A percentile compares a stretch with the other conserved stretches of the same genome.
phyloP scores from a whole-genome alignment of 1,140 invertebrate species.

The Neodiprion lecontei region DNA sequence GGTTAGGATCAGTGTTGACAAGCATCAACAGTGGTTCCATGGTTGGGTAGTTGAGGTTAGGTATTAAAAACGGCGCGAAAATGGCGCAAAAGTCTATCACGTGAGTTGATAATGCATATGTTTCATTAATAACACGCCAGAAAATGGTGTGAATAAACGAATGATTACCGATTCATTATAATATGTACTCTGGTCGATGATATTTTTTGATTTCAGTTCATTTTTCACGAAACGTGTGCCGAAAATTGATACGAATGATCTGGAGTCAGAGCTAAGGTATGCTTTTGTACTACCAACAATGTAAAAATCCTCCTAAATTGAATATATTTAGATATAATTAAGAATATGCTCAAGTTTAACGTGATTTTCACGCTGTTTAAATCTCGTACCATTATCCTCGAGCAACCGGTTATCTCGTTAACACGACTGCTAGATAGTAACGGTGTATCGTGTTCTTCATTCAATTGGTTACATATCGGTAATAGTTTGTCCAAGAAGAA shows the following conservation, averaged over 20 bases:
- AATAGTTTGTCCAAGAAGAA: slow-evolving; percentile 18
- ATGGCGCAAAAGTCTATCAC: slow-evolving; percentile 49
- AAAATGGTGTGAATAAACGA: neutral
- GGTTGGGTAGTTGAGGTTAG: slow-evolving; percentile 8
- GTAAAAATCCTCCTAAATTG: slow-evolving; percentile 19
- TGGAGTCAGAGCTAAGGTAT: slow-evolving; percentile 27
- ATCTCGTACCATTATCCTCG: slow-evolving; percentile 10
- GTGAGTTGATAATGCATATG: slow-evolving; percentile 30
- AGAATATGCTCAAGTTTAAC: slow-evolving; percentile 33
- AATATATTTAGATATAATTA: slow-evolving; percentile 7
- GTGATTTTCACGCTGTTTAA: slow-evolving; percentile 14
- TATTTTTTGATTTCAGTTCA: slow-evolving; percentile 24
- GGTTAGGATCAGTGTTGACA: slow-evolving; percentile 12
- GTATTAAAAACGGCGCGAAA: slow-evolving; percentile 31
- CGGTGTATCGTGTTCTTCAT: slow-evolving; percentile 26
- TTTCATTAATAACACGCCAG: no score
- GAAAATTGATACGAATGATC: slow-evolving; percentile 25
- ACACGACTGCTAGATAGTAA: slow-evolving; percentile 6
- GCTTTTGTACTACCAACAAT: slow-evolving; percentile 22
- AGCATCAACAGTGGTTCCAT: slow-evolving; percentile 14
- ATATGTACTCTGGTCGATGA: neutral
- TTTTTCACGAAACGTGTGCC: slow-evolving; percentile 32
- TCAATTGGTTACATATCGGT: slow-evolving; percentile 36
- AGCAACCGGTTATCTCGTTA: slow-evolving; percentile 3
- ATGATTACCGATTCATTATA: slow-evolving; percentile 5